These are phyloP conservation scores for Geococcyx californianus DNA, from an alignment of 2,113 vertebrate genomes.

Conservation along the genomic window DNA sequence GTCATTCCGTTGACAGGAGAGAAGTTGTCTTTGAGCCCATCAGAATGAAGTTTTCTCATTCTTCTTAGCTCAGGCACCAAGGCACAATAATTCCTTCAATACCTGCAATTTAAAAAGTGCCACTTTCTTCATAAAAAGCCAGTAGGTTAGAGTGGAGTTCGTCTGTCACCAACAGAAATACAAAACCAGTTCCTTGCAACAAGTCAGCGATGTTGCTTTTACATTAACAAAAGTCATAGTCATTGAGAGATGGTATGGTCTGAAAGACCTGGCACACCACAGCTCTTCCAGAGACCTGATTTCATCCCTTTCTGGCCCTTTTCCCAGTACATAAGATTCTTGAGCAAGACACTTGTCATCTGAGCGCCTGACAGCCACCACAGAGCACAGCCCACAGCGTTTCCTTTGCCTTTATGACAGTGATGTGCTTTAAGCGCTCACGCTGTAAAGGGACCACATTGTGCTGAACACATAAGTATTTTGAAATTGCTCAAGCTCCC, in stretches of 20 bases:
- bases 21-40: background rate
- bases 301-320: background rate
- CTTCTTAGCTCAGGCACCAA: background rate
- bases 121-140: background rate
- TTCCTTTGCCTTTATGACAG: background rate
- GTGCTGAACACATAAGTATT: background rate
- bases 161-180: background rate
- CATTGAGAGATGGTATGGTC: background rate
- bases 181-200: background rate
- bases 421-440: background rate
- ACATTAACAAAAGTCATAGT: background rate
- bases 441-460: background rate
- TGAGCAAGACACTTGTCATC: background rate
- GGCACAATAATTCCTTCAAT: background rate
- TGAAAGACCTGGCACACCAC: background rate
- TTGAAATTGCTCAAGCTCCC: background rate
- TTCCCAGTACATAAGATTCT: background rate
- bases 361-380: background rate
- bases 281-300: background rate
- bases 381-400: rapidly evolving
- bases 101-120: background rate
- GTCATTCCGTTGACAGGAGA: background rate
- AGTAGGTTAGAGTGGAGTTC: background rate
- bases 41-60: background rate
- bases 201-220: rapidly evolving